A percentile compares a stretch with the other conserved stretches of the same genome.
Conservation (phyloP, 2,797 vertebrate genomes). For the Sebastolobus alascanus region DNA sequence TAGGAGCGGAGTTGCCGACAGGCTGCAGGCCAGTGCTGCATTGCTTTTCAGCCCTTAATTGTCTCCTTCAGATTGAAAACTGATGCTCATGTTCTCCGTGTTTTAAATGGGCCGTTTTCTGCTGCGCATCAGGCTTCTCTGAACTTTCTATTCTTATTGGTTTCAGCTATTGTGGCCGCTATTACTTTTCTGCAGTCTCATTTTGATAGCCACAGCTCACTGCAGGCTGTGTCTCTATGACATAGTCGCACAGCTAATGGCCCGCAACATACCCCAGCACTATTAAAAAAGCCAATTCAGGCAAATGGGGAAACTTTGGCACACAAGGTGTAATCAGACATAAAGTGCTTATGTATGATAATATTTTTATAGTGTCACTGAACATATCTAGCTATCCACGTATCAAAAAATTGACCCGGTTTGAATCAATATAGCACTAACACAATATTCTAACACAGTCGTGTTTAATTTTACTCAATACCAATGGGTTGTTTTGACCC, state of each 20-base stretch:
- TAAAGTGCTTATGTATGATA: conserved; percentile 49
- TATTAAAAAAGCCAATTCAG: conserved; percentile 69
- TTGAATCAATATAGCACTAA: background rate
- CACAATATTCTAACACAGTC: background rate
- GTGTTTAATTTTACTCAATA: background rate
- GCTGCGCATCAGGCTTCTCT: conserved; percentile 47
- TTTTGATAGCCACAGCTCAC: conserved; percentile 75
- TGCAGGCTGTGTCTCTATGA: conserved; percentile 71
- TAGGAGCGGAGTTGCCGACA: conserved; percentile 6
- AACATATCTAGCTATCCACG: conserved; percentile 3
- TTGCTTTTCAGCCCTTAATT: conserved; percentile 42
- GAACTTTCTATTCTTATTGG: conserved; percentile 54
- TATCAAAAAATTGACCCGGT: background rate
- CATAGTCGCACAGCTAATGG: conserved; percentile 68
- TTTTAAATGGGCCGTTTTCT: conserved; percentile 59
- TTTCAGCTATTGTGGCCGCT: conserved; percentile 59
- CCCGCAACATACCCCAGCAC: conserved; percentile 60
- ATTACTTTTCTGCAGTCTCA: conserved; percentile 72
- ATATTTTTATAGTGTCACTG: conserved; percentile 18
- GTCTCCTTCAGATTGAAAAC: conserved; percentile 55
- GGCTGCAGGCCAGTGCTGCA: conserved; percentile 7
- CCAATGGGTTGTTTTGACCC: background rate
- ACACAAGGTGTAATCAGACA: conserved; percentile 55
- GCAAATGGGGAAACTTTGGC: conserved; percentile 67
- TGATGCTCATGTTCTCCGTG: conserved; percentile 43